Conservation (phyloP, 2,113 vertebrate species). For the Gasterosteus aculeatus region DNA sequence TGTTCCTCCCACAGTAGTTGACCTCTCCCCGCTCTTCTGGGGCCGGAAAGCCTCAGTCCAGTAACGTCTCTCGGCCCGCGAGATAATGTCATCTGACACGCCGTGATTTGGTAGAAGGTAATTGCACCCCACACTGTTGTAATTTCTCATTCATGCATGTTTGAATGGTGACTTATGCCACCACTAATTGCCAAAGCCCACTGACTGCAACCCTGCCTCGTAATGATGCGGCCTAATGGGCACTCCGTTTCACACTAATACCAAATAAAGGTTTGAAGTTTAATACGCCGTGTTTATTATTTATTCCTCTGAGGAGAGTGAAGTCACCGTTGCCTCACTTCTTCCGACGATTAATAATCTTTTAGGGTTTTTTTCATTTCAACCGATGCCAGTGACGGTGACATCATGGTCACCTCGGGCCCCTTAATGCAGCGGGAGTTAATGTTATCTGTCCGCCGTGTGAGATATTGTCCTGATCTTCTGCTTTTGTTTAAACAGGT, state of each 20-base stretch:
- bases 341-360: constrained; percentile 30
- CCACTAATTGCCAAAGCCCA: constrained; percentile 57
- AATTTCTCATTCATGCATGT: constrained; percentile 80
- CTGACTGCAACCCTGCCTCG: constrained; percentile 43
- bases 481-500: constrained; percentile 75
- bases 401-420: constrained; percentile 62
- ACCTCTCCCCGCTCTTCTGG: constrained; percentile 51
- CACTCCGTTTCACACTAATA: constrained; percentile 47
- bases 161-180: constrained; percentile 76
- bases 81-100: constrained; percentile 79
- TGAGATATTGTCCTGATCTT: constrained; percentile 53
- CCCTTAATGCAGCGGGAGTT: constrained; percentile 42
- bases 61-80: constrained; percentile 62
- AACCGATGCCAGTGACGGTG: constrained; percentile 51
- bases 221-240: constrained; percentile 67
- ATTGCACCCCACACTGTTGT: constrained; percentile 75
- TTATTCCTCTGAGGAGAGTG: constrained; percentile 38
- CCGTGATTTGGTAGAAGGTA: constrained; percentile 68
- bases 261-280: constrained; percentile 52
- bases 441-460: constrained; percentile 62
- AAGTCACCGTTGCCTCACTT: constrained; percentile 45
- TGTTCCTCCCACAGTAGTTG: constrained; percentile 61
- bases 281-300: constrained; percentile 54
- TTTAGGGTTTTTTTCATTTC: constrained; percentile 38
- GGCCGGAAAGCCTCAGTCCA: constrained; percentile 42